These are phyloP conservation scores for Chamaedrilus cognettii DNA, from an alignment of 2,888 invertebrate species.

Conservation along the genomic window DNA sequence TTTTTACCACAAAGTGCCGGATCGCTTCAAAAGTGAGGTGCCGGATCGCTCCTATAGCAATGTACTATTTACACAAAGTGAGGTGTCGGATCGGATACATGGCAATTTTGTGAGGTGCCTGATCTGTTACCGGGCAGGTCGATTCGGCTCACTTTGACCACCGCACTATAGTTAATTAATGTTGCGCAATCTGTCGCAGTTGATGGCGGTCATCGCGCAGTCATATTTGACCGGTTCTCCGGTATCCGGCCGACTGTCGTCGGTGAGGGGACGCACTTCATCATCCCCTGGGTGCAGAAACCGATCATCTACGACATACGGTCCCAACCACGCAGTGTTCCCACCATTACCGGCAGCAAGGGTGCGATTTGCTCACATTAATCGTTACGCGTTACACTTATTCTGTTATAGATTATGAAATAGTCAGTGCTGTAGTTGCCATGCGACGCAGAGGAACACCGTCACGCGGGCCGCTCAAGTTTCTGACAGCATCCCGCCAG, in stretches of 20 bases:
- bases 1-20: too few relatives aligned
- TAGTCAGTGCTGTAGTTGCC: too few relatives aligned
- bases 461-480: too few relatives aligned
- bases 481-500: too few relatives aligned
- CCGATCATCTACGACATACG: slow-evolving; percentile 99
- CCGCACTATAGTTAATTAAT: not conserved
- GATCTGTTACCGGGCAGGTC: not conserved
- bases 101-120: too few relatives aligned
- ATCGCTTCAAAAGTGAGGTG: too few relatives aligned
- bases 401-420: not conserved
- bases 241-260: slow-evolving; percentile 91
- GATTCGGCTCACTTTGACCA: not conserved
- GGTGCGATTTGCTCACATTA: slow-evolving; percentile 62
- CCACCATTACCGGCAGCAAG: slow-evolving; percentile 97
- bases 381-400: not conserved
- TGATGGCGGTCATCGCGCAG: slow-evolving; percentile 97
- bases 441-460: too few relatives aligned
- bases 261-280: slow-evolving; percentile 99
- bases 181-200: slow-evolving; percentile 63
- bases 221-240: slow-evolving; percentile 98
- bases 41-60: too few relatives aligned
- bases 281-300: slow-evolving; percentile 97
- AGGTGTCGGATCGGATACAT: too few relatives aligned
- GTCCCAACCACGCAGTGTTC: slow-evolving; percentile 94
- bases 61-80: too few relatives aligned